Evolutionary conservation across 2,113 vertebrate species (phyloP).

Genomic region (Cyanoderma ruficeps): DNA sequence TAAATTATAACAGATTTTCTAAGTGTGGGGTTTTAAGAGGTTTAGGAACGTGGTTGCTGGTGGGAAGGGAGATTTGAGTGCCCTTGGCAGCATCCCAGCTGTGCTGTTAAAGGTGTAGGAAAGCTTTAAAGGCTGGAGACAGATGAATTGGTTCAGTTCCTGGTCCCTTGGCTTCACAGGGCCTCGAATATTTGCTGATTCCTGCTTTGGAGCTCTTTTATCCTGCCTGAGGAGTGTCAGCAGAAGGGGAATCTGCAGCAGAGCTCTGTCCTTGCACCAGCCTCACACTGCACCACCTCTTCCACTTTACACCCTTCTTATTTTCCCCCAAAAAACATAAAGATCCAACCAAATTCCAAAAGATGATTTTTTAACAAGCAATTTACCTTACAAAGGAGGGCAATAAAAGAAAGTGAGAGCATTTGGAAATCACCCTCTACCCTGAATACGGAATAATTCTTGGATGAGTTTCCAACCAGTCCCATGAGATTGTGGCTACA

Average conservation of each 20-base stretch:
- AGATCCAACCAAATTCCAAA: background rate
- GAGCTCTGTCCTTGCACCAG: background rate
- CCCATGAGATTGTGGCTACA: rapidly evolving
- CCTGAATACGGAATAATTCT: background rate
- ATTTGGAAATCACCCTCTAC: background rate
- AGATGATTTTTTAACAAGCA: background rate
- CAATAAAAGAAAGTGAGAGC: background rate
- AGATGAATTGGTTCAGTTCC: background rate
- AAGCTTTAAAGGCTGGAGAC: background rate
- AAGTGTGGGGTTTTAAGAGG: background rate
- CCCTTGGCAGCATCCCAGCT: background rate
- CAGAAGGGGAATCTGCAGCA: background rate
- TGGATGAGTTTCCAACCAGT: background rate
- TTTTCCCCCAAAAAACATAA: background rate
- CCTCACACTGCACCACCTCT: background rate
- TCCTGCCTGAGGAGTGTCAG: background rate
- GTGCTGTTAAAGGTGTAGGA: background rate
- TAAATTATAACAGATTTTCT: background rate
- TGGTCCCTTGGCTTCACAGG: background rate
- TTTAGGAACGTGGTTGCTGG: background rate
- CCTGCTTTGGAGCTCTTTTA: background rate
- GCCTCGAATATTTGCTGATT: background rate
- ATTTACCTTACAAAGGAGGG: background rate
- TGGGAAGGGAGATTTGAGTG: background rate
- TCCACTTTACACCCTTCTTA: background rate